Evolutionary conservation across 2,113 vertebrate genomes (phyloP).

Genomic region (Pollachius pollachius): DNA sequence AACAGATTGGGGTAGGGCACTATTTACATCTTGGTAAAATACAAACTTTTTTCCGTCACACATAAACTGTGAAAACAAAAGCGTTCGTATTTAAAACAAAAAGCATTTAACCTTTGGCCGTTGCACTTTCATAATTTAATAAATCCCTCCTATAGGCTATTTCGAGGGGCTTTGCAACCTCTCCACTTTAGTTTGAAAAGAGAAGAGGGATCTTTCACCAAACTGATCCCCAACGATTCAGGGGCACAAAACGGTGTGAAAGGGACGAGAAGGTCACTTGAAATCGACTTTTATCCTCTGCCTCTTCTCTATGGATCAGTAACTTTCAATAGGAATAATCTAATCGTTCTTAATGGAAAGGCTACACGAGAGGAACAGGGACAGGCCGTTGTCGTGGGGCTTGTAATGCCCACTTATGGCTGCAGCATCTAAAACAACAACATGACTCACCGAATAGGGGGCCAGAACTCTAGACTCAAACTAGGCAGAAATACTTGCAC

Average conservation of each 20-base stretch:
- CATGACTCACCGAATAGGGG: constrained; percentile 12
- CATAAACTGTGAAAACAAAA: too few species aligned
- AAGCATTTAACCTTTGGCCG: too few species aligned
- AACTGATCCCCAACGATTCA: constrained; percentile 87
- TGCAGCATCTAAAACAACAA: constrained; percentile 36
- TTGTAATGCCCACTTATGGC: constrained; percentile 30
- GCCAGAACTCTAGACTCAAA: neutral
- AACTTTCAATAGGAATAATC: constrained; percentile 92
- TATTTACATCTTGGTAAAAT: too few species aligned
- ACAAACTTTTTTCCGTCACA: too few species aligned
- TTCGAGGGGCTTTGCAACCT: neutral
- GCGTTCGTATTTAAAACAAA: too few species aligned
- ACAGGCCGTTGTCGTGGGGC: constrained; percentile 51
- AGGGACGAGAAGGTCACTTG: constrained; percentile 91
- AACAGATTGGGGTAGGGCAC: too few species aligned
- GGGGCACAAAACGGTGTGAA: constrained; percentile 93
- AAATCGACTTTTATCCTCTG: constrained; percentile 96
- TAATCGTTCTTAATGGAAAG: constrained; percentile 90
- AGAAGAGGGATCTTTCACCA: constrained; percentile 83
- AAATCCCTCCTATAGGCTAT: neutral
- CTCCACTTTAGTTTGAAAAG: constrained; percentile 81
- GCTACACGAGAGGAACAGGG: constrained; percentile 75
- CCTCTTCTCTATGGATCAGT: constrained; percentile 92
- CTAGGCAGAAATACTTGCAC: neutral
- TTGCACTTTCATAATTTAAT: neutral